Base-by-base conservation (phyloP, 2,888 invertebrate species). In the Cataglyphis altisquamis region DNA sequence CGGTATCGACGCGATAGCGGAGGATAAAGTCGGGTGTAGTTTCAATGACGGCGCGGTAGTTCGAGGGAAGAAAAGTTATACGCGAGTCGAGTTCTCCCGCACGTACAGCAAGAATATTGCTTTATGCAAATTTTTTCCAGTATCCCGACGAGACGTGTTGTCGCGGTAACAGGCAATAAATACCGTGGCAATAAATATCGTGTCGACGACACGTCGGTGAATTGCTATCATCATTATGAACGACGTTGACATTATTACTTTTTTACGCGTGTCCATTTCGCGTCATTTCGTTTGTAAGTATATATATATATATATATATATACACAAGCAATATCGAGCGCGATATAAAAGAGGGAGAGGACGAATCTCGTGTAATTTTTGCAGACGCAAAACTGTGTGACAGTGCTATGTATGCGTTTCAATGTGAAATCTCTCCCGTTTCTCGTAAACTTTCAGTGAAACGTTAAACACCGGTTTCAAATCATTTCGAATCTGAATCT, bases 91-190 rank as follows among this genome's bases (percentile, higher is more conserved):
- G 12, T 70, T 83, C 68, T 78, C 62, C 52, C n/a, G 8, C 52
- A 66, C 36, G 72, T 57, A 60, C 62, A 25, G 60, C 68, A 77
- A 68, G 83, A 64, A 68, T 77, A 77, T 83, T 63, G 75, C 72
- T 78, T 73, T 64, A 39, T 60, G 63, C 39, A 68, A 77, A 85
- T 64, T 57, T 21, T 21, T 15, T 36, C 74, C 62, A 64, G 57
- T 3, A 9, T 52, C 55, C 8, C 52, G 32, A 18, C 15, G 12
- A 66, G 52, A 52, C 25, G 52, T 18, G 36, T 10, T 48, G 25
- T 45, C 29, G 21, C 21, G 12, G 29, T 45, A 41, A 66, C 36
- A 57, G 29, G 39, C 41, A 41, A 70, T 48, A 55, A 41, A 70
- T 48, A 55, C 45, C 48, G 55, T 25, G 25, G 10, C n/a, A n/a